Percentiles rank a stretch among this genome's conserved stretches.
These are phyloP conservation scores for Siphamia tubifer DNA, from an alignment of 2,113 vertebrate species.

Conservation along the genomic window DNA sequence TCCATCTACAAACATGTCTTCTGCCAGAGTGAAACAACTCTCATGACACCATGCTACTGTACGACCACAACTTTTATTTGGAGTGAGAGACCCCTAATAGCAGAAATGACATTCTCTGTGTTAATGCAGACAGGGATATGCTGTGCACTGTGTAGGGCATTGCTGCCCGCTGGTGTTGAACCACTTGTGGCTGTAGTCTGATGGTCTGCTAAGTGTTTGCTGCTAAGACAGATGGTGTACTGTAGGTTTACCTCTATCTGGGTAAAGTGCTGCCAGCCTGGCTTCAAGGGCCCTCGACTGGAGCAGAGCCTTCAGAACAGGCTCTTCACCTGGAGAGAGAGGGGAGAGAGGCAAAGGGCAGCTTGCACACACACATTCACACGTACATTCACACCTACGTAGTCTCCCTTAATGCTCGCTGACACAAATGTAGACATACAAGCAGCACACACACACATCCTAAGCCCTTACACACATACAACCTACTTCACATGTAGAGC, in stretches of 20 bases:
- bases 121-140: not conserved
- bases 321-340: slow-evolving; percentile 72
- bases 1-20: no score
- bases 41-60: no score
- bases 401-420: not conserved
- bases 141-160: not conserved
- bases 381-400: slow-evolving; percentile 28
- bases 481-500: slow-evolving; percentile 73
- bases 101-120: not conserved
- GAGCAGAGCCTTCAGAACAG: slow-evolving; percentile 60
- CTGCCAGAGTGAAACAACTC: no score
- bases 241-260: slow-evolving; percentile 50
- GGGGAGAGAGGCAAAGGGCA: slow-evolving; percentile 43
- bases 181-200: slow-evolving; percentile 39
- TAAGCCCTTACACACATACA: slow-evolving; percentile 39
- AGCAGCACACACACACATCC: slow-evolving; percentile 25
- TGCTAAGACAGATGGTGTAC: slow-evolving; percentile 40
- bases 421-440: slow-evolving; percentile 44
- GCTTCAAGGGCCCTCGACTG: slow-evolving; percentile 65
- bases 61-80: no score
- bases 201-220: slow-evolving; percentile 47
- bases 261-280: slow-evolving; percentile 48
- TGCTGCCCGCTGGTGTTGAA: not conserved
- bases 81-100: no score
- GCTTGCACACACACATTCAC: slow-evolving; percentile 20